Conservation (phyloP, 2,888 invertebrate genomes). For the Odontomyia ornata region DNA sequence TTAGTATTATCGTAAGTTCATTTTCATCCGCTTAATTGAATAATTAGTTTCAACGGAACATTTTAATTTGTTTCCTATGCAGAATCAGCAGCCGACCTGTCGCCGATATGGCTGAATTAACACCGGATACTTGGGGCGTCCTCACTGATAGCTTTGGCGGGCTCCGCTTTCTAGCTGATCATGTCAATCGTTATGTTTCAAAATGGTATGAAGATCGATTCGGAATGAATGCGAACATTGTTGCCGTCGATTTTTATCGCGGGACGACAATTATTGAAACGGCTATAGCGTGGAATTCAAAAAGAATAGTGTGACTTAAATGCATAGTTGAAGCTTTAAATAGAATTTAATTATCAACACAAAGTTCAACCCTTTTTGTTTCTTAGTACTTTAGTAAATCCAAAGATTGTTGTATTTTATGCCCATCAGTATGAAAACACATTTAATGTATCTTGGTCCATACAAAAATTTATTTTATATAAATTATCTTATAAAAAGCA, state of each 20-base stretch:
- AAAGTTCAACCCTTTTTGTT: too few relatives aligned
- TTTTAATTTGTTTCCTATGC: slow-evolving; percentile 50
- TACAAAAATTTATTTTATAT: slow-evolving; percentile 31
- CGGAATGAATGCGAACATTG: slow-evolving; percentile 68
- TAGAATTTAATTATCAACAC: not conserved
- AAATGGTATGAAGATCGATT: slow-evolving; percentile 67
- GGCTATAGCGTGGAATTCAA: slow-evolving; percentile 60
- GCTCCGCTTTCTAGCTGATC: slow-evolving; percentile 71
- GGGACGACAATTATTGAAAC: slow-evolving; percentile 69
- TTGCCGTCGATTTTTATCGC: slow-evolving; percentile 71
- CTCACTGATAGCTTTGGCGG: slow-evolving; percentile 69
- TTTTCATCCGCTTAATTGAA: slow-evolving; percentile 56
- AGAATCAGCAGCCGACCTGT: slow-evolving; percentile 62
- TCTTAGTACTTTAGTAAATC: too few relatives aligned
- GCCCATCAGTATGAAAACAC: too few relatives aligned
- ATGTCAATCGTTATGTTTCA: slow-evolving; percentile 70
- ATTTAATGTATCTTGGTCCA: slow-evolving; percentile 17
- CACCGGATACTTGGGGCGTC: slow-evolving; percentile 70
- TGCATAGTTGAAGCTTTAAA: not conserved
- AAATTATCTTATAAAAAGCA: slow-evolving; percentile 31
- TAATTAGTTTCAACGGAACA: not conserved
- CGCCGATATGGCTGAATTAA: slow-evolving; percentile 76
- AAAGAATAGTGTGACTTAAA: slow-evolving; percentile 53
- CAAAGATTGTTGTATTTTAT: too few relatives aligned
- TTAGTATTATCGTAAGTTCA: slow-evolving; percentile 60